Evolutionary conservation across 2,113 vertebrate species (phyloP).

Genomic region (Emberiza fucata): DNA sequence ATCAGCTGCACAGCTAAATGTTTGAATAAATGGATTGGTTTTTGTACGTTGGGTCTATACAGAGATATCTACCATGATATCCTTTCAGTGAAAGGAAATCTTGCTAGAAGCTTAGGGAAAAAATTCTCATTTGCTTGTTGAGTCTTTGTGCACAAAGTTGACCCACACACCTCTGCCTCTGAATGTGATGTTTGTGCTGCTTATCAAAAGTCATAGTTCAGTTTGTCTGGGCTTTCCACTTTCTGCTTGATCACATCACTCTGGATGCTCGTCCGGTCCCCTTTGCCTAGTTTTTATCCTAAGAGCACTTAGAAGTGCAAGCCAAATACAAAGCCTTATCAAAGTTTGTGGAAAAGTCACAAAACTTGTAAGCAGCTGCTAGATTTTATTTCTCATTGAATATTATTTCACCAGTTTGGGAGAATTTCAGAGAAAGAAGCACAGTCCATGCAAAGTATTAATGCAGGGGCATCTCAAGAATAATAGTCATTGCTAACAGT

Average conservation of each 20-base stretch:
- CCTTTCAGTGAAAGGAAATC: background rate
- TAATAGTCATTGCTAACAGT: background rate
- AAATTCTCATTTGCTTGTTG: slow-evolving; percentile 2
- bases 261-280: background rate
- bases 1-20: background rate
- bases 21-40: background rate
- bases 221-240: slow-evolving; percentile 15
- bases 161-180: background rate
- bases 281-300: background rate
- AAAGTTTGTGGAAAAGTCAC: background rate
- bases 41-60: background rate
- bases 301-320: background rate
- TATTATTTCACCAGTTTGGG: background rate
- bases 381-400: background rate
- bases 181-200: background rate
- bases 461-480: background rate
- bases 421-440: slow-evolving; percentile 7
- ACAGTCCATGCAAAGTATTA: background rate
- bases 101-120: background rate
- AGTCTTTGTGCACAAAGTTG: slow-evolving; percentile 8
- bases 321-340: background rate
- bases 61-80: background rate
- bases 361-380: background rate
- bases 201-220: slow-evolving; percentile 15
- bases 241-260: slow-evolving; percentile 6